Base-by-base conservation (phyloP, 2,113 vertebrate species). In the Morone chrysops region DNA sequence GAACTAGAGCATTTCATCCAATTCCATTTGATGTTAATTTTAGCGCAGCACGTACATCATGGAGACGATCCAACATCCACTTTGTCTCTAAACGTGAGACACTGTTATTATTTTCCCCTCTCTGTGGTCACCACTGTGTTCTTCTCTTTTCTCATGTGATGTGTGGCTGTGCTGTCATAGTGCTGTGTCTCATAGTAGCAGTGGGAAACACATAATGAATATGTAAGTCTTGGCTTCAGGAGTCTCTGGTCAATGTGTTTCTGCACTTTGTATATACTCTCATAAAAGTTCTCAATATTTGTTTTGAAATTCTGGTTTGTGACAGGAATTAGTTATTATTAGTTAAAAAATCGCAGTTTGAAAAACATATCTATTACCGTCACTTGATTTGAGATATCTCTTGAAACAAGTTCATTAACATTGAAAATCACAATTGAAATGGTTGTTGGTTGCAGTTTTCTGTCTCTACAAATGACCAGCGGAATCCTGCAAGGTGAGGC, bases 71-170 rank as follows among this genome's bases (percentile, higher is more conserved):
- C 43, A 67, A 50, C 48, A 18, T 22, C 41, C 50, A 22, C 12
- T 47, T 59, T 36, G 61, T 31, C 31, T 69, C 50, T 40, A 47
- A 53, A 65, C 18, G 17, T 66, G 50, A 76, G 51, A 77, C 18
- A 8, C 4, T 66, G 17, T 8, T 18, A 1, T 56, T 17, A 4
- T 31, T 36, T 13, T 31, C 10, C 48, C 17, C 41, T 57, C 4
- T 48, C 43, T 66, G 53, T 14, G 25, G 56, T 73, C 45, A 4
- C n/a, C 17, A 1, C 25, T 60, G 70, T 70, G 31, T 8, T 54
- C 68, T 67, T 67, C 65, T 47, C 68, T 67, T 67, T 43, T 47
- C 31, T 18, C 67, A 36, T 11, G 25, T 20, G 48, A 20, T 31
- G 8, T n/a, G 22, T 65, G 20, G 9, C 43, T 25, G 20, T 4